A percentile compares a stretch with the other conserved stretches of the same genome.
Conservation (phyloP, 2,113 vertebrate genomes). For the Halichoeres trimaculatus region DNA sequence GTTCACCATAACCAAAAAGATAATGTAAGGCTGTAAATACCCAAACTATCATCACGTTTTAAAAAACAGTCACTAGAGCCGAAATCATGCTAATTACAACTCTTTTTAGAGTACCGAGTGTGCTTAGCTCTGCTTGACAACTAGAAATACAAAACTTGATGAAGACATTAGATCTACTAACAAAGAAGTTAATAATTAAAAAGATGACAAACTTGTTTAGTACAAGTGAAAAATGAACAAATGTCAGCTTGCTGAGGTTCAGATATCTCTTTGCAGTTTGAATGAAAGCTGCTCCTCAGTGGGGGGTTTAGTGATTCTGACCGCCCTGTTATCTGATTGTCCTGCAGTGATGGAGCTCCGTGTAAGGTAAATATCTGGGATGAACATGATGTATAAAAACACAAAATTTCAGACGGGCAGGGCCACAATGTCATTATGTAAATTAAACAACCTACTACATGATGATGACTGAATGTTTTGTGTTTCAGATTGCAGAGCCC, state of each 20-base stretch:
- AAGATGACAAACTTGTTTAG: neutral
- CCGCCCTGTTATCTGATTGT: conserved; percentile 51
- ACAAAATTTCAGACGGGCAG: no score
- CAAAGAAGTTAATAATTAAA: neutral
- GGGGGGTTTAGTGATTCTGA: conserved; percentile 57
- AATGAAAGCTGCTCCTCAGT: conserved; percentile 59
- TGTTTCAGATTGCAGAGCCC: conserved; percentile 60
- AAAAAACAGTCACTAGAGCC: neutral
- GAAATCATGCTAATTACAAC: no score
- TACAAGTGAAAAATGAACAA: no score
- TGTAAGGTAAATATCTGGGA: conserved; percentile 54
- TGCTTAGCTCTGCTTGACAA: no score
- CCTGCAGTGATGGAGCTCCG: conserved; percentile 52
- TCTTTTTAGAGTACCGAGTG: no score
- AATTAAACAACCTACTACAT: neutral
- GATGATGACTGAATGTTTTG: conserved; percentile 3
- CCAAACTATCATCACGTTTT: conserved; percentile 15
- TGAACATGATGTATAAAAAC: neutral
- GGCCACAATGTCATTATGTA: no score
- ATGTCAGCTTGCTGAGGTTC: neutral
- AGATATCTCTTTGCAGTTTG: conserved; percentile 50
- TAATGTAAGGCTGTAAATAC: conserved; percentile 56
- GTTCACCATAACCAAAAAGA: conserved; percentile 51
- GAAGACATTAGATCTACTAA: neutral
- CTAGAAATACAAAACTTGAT: neutral